These are phyloP conservation scores for Tadarida brasiliensis DNA, from an alignment of 2,797 vertebrate genomes.

Conservation along the genomic window DNA sequence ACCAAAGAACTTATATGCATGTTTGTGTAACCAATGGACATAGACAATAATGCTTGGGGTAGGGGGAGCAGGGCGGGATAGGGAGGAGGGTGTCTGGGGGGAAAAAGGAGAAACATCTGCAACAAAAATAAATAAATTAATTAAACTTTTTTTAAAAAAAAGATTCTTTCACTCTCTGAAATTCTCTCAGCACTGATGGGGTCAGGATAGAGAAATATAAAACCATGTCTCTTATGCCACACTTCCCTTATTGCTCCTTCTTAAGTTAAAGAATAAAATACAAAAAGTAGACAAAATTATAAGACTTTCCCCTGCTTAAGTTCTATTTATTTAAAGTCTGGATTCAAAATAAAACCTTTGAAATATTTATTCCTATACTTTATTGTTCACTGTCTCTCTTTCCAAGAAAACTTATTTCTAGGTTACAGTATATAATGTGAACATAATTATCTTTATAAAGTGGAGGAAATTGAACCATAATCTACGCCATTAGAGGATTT, in stretches of 20 bases:
- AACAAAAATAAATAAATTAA: too few relatives aligned
- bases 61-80: too few relatives aligned
- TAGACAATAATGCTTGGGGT: too few relatives aligned
- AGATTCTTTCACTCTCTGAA: neutral
- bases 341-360: neutral
- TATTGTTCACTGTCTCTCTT: neutral
- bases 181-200: neutral
- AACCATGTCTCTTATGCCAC: neutral
- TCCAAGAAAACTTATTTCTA: neutral
- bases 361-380: neutral
- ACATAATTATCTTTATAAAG: neutral
- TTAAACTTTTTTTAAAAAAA: too few relatives aligned
- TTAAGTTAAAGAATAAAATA: neutral
- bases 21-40: too few relatives aligned
- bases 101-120: too few relatives aligned
- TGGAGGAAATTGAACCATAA: neutral
- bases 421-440: neutral
- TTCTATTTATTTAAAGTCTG: slow-evolving; percentile 35
- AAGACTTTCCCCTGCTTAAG: neutral
- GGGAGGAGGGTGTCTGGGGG: too few relatives aligned
- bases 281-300: neutral
- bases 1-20: too few relatives aligned
- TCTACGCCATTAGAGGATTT: neutral
- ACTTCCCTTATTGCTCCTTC: neutral
- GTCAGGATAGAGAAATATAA: neutral